Base-by-base conservation (phyloP, 2,113 vertebrate genomes). In the Atractosteus spatula region DNA sequence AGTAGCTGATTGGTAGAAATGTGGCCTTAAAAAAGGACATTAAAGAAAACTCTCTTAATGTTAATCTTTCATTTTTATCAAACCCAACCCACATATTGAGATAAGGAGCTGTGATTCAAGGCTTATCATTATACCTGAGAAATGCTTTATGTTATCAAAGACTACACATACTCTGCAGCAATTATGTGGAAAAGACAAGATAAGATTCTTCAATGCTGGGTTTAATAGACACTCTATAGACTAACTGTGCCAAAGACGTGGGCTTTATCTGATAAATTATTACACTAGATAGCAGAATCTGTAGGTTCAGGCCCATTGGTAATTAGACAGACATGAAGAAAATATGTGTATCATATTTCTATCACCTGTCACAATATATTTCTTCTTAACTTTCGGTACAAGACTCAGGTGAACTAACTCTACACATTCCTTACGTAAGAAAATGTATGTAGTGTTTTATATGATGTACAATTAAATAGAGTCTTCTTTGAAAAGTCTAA, bases 321-420 rank as follows among this genome's bases (percentile, higher is more conserved):
- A 70, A 74, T 74, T 72, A 59, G 13, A 76, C 8, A 85, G 84
- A 87, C 79, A 83, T 55, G 62, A 83, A 71, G 81, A 78, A 81
- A 89, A 88, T 80, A 80, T 81, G 78, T 84, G 85, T 82, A 85
- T 91, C 86, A 73, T 82, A 80, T 90, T 90, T 90, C 85, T 74
- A 81, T 68, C 68, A 82, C 82, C 81, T 71, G 72, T 82, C 84
- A 82, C 84, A 86, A 87, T 84, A 85, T 84, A 82, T 89, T 87
- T 86, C 77, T 76, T 79, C 78, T 81, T 72, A 71, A 78, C 47
- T 10, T 51, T 51, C 10, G 0, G 5, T 51, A 87, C 85, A 80
- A 81, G 75, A 79, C 78, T 83, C 82, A 83, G 88, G 85, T 86
- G 89, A 88, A 91, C 79, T 80, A 82, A 89, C 89, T 89, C 87